Percentiles rank a stretch among this genome's conserved stretches.
Conservation (phyloP, 92 coral and sea anemone species). For the Virgularia gustaviana region DNA sequence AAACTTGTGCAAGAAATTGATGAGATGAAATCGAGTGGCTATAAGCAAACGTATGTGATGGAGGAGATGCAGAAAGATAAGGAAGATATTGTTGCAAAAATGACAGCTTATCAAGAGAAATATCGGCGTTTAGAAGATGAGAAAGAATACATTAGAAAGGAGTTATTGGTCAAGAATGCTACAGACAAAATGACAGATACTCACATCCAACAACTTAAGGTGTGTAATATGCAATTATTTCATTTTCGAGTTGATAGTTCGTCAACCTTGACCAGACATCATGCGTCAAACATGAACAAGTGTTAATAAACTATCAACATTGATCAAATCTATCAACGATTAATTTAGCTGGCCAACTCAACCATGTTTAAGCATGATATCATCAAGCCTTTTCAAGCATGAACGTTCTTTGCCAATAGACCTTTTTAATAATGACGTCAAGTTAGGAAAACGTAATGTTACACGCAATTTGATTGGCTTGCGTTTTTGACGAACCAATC, state of each 20-base stretch:
- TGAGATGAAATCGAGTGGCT: slow-evolving; percentile 15
- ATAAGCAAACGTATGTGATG: slow-evolving; percentile 1
- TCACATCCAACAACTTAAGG: slow-evolving; percentile 19
- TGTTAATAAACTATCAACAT: background rate
- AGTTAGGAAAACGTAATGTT: too few species aligned
- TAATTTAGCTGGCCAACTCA: too few species aligned
- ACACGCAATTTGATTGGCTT: too few species aligned
- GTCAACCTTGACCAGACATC: background rate
- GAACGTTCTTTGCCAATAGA: too few species aligned
- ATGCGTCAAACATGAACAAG: background rate
- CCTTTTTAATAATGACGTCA: too few species aligned
- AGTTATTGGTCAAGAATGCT: slow-evolving; percentile 7
- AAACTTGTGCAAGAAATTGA: background rate
- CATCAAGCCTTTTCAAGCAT: too few species aligned
- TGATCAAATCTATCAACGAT: background rate
- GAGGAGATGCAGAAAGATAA: slow-evolving; percentile 13
- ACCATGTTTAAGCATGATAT: too few species aligned
- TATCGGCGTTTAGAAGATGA: slow-evolving; percentile 25
- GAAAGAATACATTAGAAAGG: slow-evolving; percentile 3
- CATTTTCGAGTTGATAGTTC: too few species aligned
- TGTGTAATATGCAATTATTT: too few species aligned
- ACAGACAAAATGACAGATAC: slow-evolving; percentile 22
- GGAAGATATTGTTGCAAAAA: slow-evolving; percentile 2
- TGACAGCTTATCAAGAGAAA: slow-evolving; percentile 16
- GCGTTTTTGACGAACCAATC: too few species aligned